Evolutionary conservation across 2,888 invertebrate species (phyloP), one percentile per base, ranked within the genome.

Genomic region (Eristalis arbustorum): DNA sequence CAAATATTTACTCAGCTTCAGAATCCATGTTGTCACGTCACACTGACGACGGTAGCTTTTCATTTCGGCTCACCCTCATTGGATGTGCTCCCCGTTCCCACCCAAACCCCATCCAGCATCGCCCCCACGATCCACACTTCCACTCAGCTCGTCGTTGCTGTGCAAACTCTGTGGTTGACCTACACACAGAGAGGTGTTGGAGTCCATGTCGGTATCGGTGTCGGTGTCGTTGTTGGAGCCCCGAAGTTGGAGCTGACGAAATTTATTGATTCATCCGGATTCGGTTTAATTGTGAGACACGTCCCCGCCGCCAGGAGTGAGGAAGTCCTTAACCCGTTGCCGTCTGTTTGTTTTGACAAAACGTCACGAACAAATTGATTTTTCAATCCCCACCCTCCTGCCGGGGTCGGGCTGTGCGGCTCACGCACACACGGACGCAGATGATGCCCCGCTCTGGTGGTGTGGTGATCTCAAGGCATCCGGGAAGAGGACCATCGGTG

Each of bases 81-180:
- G 42, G 42, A 8, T 49, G 6, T 1, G 5, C 18, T 37, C 10
- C 37, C 34, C 5, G 11, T 5, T 11, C 37, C 37, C 37, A 13
- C 13, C 37, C 10, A 1, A 0, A 0, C 2, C 37, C 37, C 37
- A 31, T 8, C 42, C n/a, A n/a, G 42, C 18, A 75, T 57, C 37
- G 40, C 42, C 49, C n/a, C n/a, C n/a, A n/a, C n/a, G n/a, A n/a
- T n/a, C n/a, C n/a, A n/a, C n/a, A n/a, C n/a, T n/a, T n/a, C n/a
- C n/a, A n/a, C n/a, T n/a, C n/a, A n/a, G n/a, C n/a, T 42, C 72
- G 61, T 31, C 49, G 25, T 49, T 40, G 57, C 49, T 87, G 85
- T 71, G 85, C 83, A 87, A 87, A 87, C 85, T 78, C 25, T 87
- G 85, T 83, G 85, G 85, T 87, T 87, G 82, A 83, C 85, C 85